Conservation (phyloP, 2,888 invertebrate species). For the Nomada lathburiana region DNA sequence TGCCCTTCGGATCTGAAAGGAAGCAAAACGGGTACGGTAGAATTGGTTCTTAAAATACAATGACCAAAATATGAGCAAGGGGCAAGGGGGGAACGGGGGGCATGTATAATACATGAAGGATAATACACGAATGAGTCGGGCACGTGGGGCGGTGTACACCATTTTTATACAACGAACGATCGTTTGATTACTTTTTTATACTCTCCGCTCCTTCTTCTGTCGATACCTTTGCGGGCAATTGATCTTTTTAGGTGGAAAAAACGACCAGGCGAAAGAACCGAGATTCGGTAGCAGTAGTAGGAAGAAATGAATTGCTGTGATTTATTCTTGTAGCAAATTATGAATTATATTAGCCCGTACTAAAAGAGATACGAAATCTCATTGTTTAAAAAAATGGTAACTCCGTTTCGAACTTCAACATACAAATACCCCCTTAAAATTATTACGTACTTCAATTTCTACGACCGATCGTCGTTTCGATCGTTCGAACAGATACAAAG, state of each 20-base stretch:
- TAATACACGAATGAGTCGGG: conserved; percentile 37
- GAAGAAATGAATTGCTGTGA: neutral
- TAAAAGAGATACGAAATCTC: no score
- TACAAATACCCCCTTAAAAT: no score
- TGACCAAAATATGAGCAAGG: conserved; percentile 57
- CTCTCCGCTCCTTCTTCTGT: neutral
- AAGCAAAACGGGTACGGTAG: conserved; percentile 58
- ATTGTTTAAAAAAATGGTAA: no score
- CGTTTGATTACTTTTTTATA: conserved; percentile 51
- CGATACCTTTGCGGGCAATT: conserved; percentile 20
- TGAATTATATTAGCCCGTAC: conserved; percentile 1
- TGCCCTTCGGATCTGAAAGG: conserved; percentile 78
- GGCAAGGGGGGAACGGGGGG: neutral
- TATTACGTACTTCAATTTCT: neutral
- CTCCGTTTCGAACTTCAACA: no score
- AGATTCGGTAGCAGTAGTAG: neutral
- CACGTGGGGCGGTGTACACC: conserved; percentile 35
- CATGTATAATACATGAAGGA: conserved; percentile 70
- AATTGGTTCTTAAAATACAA: conserved; percentile 73
- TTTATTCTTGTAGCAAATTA: neutral
- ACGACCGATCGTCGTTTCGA: conserved; percentile 19
- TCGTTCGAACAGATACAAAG: conserved; percentile 45
- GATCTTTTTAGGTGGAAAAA: conserved; percentile 23
- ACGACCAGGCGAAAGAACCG: neutral
- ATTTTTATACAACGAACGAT: conserved; percentile 37